Percentiles rank a stretch among this genome's conserved stretches.
phyloP scores from a whole-genome alignment of 2,888 invertebrate genomes.

The Drosophila siamana region DNA sequence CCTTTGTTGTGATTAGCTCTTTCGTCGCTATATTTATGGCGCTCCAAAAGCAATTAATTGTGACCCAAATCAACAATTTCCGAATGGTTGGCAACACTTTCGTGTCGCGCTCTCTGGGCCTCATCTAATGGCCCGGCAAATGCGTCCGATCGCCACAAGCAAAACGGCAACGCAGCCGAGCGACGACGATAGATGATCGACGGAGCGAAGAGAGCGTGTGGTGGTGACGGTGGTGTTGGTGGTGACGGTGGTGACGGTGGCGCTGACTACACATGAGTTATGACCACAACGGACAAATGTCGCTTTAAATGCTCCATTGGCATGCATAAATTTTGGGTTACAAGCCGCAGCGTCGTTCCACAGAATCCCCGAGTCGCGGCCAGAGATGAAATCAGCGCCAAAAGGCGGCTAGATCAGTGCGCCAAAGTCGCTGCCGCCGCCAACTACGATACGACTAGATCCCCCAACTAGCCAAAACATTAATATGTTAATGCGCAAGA shows the following conservation, averaged over 20 bases:
- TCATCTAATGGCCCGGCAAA: constrained; percentile 64
- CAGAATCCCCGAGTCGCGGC: constrained; percentile 49
- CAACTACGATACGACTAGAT: constrained; percentile 46
- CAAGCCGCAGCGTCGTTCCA: constrained; percentile 62
- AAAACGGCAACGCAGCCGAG: constrained; percentile 39
- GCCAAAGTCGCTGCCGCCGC: constrained; percentile 56
- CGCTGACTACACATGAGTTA: constrained; percentile 71
- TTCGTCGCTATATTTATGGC: constrained; percentile 80
- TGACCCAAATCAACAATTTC: constrained; percentile 76
- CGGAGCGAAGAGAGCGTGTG: neutral
- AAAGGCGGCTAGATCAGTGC: constrained; percentile 79
- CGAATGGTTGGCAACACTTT: constrained; percentile 66
- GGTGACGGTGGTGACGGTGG: constrained; percentile 19
- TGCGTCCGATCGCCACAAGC: constrained; percentile 59
- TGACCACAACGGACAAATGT: constrained; percentile 69
- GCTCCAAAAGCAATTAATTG: constrained; percentile 83
- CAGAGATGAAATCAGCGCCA: constrained; percentile 77
- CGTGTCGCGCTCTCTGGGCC: constrained; percentile 32
- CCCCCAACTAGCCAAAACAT: constrained; percentile 71
- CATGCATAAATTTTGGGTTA: constrained; percentile 77
- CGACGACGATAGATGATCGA: neutral
- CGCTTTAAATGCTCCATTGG: constrained; percentile 72
- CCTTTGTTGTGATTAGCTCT: constrained; percentile 79
- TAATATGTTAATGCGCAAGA: constrained; percentile 83
- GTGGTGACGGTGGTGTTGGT: neutral